A percentile compares a stretch with the other conserved stretches of the same genome.
phyloP scores from a whole-genome alignment of 1,140 invertebrate species.

The Homarus americanus region DNA sequence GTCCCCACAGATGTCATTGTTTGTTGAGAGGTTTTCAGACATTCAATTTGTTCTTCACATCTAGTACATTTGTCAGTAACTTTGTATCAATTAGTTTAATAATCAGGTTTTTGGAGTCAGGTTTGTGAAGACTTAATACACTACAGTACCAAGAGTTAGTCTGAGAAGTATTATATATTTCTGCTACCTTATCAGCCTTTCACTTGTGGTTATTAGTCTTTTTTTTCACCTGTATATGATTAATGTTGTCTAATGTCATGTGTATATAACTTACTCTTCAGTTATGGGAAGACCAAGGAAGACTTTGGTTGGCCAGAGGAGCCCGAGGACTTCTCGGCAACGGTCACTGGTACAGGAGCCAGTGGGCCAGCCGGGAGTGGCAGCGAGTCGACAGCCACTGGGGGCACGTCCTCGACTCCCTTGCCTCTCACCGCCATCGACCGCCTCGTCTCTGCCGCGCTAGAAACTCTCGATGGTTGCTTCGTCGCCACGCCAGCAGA shows the following conservation, averaged over 20 bases:
- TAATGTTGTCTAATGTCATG: neutral
- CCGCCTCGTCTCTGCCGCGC: slow-evolving; percentile 84
- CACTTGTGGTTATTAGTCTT: too few relatives aligned
- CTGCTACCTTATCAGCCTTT: too few relatives aligned
- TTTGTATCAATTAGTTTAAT: too few relatives aligned
- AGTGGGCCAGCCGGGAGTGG: slow-evolving; percentile 77
- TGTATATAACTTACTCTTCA: slow-evolving; percentile 77
- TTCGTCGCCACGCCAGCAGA: slow-evolving; percentile 79
- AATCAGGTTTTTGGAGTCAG: too few relatives aligned
- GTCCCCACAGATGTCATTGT: too few relatives aligned
- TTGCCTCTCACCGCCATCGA: slow-evolving; percentile 80
- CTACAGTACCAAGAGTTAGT: too few relatives aligned
- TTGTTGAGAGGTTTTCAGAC: too few relatives aligned
- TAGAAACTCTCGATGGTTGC: slow-evolving; percentile 87
- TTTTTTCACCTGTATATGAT: too few relatives aligned
- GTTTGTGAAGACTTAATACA: too few relatives aligned
- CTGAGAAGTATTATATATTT: too few relatives aligned
- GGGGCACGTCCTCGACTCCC: slow-evolving; percentile 59
- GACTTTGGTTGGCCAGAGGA: slow-evolving; percentile 98
- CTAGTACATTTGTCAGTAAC: too few relatives aligned
- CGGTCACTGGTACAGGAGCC: slow-evolving; percentile 75
- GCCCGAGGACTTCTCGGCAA: slow-evolving; percentile 87
- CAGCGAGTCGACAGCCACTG: slow-evolving; percentile 27
- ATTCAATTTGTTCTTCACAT: too few relatives aligned
- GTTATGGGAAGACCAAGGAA: slow-evolving; percentile 96